A percentile compares a stretch with the other conserved stretches of the same genome.
phyloP scores from a whole-genome alignment of 2,888 invertebrate genomes.

The Noctuana brunneofusca region DNA sequence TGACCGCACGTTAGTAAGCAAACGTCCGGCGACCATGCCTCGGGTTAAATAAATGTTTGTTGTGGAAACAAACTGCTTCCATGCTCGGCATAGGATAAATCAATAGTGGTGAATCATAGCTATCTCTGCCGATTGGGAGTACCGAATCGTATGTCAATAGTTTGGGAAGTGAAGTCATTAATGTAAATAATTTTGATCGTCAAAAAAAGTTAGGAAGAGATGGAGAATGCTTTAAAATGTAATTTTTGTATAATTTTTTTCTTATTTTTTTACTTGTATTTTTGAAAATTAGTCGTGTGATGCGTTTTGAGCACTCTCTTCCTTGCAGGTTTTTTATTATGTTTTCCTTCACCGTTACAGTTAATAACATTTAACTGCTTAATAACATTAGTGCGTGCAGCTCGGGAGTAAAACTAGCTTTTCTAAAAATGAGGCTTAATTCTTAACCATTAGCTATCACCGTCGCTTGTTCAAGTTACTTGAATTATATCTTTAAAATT shows the following conservation, averaged over 20 bases:
- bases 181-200: neutral
- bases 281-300: too few relatives aligned
- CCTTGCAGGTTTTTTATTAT: too few relatives aligned
- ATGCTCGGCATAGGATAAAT: slow-evolving; percentile 45
- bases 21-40: slow-evolving; percentile 39
- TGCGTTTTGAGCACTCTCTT: too few relatives aligned
- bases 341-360: too few relatives aligned
- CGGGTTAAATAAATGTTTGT: slow-evolving; percentile 58
- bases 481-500: neutral
- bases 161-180: slow-evolving; percentile 6
- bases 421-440: too few relatives aligned
- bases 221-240: too few relatives aligned
- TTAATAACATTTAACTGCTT: too few relatives aligned
- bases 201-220: neutral
- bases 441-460: too few relatives aligned
- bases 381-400: too few relatives aligned
- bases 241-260: too few relatives aligned
- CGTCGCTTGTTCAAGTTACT: neutral
- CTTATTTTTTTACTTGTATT: too few relatives aligned
- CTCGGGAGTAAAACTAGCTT: too few relatives aligned
- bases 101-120: slow-evolving; percentile 59
- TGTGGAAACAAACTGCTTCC: slow-evolving; percentile 24
- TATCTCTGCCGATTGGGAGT: neutral
- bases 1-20: slow-evolving; percentile 49
- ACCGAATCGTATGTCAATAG: neutral